Evolutionary conservation across 1,140 invertebrate genomes (phyloP).

Genomic region (Lethrus apterus): DNA sequence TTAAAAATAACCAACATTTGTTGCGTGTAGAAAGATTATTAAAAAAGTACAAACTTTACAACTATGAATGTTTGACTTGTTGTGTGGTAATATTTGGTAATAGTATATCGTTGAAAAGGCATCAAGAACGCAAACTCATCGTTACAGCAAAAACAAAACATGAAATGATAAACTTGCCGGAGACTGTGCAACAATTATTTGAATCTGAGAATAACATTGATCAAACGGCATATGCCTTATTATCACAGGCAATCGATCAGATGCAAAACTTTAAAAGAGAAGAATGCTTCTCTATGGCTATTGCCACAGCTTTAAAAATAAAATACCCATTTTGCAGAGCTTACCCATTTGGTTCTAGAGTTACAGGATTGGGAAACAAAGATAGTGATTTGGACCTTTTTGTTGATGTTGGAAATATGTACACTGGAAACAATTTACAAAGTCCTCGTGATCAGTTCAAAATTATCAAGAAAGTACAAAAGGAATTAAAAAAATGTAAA

Average conservation of each 20-base stretch:
- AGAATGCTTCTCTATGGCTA: conserved; percentile 22
- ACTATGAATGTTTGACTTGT: conserved; percentile 5
- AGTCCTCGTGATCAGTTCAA: conserved; percentile 29
- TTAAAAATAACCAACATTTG: not conserved
- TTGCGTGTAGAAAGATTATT: not conserved
- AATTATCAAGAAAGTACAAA: conserved; percentile 25
- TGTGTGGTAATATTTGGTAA: conserved; percentile 4
- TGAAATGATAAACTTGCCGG: too few species aligned
- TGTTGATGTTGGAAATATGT: conserved; percentile 42
- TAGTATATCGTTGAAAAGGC: not conserved
- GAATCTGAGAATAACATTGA: too few species aligned
- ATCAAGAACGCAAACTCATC: too few species aligned
- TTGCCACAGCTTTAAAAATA: conserved; percentile 23
- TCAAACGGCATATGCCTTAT: too few species aligned
- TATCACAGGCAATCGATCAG: too few species aligned
- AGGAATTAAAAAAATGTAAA: conserved; percentile 23
- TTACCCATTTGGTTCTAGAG: conserved; percentile 45
- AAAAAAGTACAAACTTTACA: not conserved
- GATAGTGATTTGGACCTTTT: conserved; percentile 48
- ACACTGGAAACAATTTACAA: conserved; percentile 30
- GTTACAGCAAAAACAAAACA: too few species aligned
- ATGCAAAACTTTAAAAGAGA: too few species aligned
- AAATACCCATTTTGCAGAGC: conserved; percentile 29
- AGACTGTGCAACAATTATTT: too few species aligned
- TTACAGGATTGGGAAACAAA: conserved; percentile 37